A percentile compares a stretch with the other conserved stretches of the same genome.
These are phyloP conservation scores for Sebastes minor DNA, from an alignment of 2,797 vertebrate species.

Conservation along the genomic window DNA sequence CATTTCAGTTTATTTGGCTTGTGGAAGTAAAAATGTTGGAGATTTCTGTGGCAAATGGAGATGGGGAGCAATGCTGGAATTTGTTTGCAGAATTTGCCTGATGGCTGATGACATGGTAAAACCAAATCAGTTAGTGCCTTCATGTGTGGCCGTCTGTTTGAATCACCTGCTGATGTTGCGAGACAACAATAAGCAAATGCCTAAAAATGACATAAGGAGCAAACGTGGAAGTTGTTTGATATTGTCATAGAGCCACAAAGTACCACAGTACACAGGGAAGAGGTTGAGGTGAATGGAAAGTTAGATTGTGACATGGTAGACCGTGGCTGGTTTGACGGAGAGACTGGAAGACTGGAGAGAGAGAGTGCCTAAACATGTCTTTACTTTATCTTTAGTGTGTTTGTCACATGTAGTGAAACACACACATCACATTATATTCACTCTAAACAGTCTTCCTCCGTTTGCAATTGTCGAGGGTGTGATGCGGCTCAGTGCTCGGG, in stretches of 20 bases:
- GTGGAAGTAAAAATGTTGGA: background rate
- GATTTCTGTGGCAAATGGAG: background rate
- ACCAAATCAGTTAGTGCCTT: background rate
- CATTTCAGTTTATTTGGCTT: constrained; percentile 1
- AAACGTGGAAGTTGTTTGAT: background rate
- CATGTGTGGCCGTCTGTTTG: background rate
- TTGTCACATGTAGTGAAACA: too few species aligned
- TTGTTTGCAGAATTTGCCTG: background rate
- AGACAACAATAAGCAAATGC: too few species aligned
- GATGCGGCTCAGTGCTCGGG: background rate
- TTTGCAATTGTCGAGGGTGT: background rate
- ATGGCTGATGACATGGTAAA: background rate
- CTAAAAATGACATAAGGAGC: background rate
- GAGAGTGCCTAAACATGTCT: background rate
- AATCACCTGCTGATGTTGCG: background rate
- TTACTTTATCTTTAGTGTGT: background rate
- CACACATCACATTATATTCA: background rate
- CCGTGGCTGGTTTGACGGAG: background rate
- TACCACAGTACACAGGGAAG: too few species aligned
- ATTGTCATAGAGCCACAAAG: background rate
- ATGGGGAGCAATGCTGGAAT: background rate
- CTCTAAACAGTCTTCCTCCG: background rate
- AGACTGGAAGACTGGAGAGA: background rate
- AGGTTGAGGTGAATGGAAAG: background rate
- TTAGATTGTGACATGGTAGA: background rate